These are phyloP conservation scores for Hydraecia micacea DNA, from an alignment of 2,888 invertebrate genomes.

Conservation along the genomic window DNA sequence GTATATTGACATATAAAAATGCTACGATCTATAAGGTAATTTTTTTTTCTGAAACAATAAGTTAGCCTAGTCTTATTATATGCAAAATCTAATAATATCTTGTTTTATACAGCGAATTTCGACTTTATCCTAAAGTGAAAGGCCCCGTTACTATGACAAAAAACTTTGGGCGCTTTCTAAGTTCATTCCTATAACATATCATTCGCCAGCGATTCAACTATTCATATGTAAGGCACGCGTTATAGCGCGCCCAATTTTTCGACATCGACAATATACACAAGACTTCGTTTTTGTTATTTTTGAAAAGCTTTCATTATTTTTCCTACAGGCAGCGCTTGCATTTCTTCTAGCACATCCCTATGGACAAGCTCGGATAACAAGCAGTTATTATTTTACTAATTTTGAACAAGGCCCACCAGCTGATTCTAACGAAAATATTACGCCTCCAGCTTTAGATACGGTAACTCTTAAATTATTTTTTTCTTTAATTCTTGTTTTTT, in stretches of 20 bases:
- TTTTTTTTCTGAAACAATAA: not conserved
- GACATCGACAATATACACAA: not conserved
- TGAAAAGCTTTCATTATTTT: not conserved
- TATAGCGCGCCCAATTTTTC: not conserved
- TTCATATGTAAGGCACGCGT: not conserved
- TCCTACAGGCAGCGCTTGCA: conserved; percentile 91
- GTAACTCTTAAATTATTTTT: conserved; percentile 63
- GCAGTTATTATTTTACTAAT: conserved; percentile 93
- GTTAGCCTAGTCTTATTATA: no score
- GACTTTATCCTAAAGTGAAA: not conserved
- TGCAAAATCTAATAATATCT: not conserved
- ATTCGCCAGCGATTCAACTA: not conserved
- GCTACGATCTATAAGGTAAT: conserved; percentile 92
- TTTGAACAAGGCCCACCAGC: conserved; percentile 92
- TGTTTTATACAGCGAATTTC: not conserved
- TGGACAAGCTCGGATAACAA: conserved; percentile 95
- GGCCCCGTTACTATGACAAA: not conserved
- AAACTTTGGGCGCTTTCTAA: not conserved
- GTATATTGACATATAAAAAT: conserved; percentile 93
- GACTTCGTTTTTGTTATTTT: not conserved
- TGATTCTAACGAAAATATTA: conserved; percentile 89
- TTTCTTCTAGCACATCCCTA: conserved; percentile 96
- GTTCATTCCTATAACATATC: not conserved
- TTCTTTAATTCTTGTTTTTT: not conserved
- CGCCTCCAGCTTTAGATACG: conserved; percentile 91